These are phyloP conservation scores for Sminthopsis crassicaudata DNA, from an alignment of 2,113 vertebrate species.

Conservation along the genomic window DNA sequence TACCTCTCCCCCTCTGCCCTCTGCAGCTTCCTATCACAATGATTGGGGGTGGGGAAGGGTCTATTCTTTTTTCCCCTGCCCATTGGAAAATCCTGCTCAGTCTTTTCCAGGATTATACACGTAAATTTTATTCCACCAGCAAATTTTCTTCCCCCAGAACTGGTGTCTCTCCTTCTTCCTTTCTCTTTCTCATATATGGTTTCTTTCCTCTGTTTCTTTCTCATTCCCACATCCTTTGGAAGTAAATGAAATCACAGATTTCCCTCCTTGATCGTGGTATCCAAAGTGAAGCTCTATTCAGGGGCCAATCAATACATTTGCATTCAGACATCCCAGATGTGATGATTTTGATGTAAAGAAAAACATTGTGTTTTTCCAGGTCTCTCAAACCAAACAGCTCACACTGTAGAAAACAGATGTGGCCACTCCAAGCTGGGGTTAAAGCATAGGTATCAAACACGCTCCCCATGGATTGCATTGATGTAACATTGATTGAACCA, in stretches of 20 bases:
- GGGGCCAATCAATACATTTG: constrained; percentile 29
- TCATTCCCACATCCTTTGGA: background rate
- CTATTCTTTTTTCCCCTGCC: constrained; percentile 57
- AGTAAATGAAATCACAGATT: constrained; percentile 61
- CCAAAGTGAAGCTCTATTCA: background rate
- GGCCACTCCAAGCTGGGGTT: background rate
- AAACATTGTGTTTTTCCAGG: background rate
- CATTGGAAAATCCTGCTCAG: constrained; percentile 50
- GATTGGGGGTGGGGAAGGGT: background rate
- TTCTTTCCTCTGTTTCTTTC: background rate
- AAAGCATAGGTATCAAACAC: background rate
- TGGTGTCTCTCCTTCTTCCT: constrained; percentile 28
- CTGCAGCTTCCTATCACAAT: background rate
- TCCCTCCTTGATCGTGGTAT: constrained; percentile 39
- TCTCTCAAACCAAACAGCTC: background rate
- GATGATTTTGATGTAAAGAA: background rate
- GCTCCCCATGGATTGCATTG: background rate
- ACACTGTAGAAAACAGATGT: background rate
- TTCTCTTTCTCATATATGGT: background rate
- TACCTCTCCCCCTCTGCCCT: constrained; percentile 43
- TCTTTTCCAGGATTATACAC: constrained; percentile 7
- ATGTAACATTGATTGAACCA: background rate
- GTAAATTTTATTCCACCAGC: constrained; percentile 49
- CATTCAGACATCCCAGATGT: background rate
- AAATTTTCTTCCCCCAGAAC: constrained; percentile 44